A percentile compares a stretch with the other conserved stretches of the same genome.
Conservation (phyloP, 2,888 invertebrate genomes). For the Oxytorus armatus region DNA sequence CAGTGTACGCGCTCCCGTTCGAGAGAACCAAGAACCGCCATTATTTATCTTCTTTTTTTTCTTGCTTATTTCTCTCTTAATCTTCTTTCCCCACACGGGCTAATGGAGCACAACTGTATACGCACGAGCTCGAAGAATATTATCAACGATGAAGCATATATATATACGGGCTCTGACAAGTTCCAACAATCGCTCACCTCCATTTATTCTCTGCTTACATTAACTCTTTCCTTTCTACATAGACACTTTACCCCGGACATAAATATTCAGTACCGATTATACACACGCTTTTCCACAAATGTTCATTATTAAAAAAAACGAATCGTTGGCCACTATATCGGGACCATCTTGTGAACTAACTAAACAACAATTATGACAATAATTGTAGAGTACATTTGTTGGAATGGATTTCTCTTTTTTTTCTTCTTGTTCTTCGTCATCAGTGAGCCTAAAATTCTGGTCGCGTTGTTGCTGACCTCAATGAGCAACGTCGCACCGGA, state of each 20-base stretch:
- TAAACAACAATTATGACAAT: not conserved
- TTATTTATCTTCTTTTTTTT: constrained; percentile 11
- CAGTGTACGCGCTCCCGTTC: constrained; percentile 22
- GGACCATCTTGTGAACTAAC: not conserved
- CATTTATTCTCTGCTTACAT: not conserved
- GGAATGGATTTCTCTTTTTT: not conserved
- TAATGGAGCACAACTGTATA: no score
- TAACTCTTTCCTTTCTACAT: not conserved
- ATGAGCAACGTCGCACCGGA: constrained; percentile 38
- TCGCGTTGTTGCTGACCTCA: constrained; percentile 29
- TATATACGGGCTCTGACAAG: not conserved
- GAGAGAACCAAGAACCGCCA: constrained; percentile 5
- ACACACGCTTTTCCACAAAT: not conserved
- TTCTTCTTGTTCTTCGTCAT: not conserved
- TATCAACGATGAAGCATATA: not conserved
- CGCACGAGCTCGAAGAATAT: not conserved
- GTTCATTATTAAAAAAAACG: not conserved
- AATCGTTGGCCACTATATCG: not conserved
- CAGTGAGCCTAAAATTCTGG: constrained; percentile 9
- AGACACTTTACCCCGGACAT: not conserved
- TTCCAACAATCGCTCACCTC: constrained; percentile 1
- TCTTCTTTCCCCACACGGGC: not conserved
- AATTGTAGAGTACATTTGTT: not conserved
- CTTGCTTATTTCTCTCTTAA: not conserved
- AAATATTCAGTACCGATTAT: constrained; percentile 17